Base-by-base conservation (phyloP, 2,113 vertebrate genomes). In the Falcunculus frontatus region DNA sequence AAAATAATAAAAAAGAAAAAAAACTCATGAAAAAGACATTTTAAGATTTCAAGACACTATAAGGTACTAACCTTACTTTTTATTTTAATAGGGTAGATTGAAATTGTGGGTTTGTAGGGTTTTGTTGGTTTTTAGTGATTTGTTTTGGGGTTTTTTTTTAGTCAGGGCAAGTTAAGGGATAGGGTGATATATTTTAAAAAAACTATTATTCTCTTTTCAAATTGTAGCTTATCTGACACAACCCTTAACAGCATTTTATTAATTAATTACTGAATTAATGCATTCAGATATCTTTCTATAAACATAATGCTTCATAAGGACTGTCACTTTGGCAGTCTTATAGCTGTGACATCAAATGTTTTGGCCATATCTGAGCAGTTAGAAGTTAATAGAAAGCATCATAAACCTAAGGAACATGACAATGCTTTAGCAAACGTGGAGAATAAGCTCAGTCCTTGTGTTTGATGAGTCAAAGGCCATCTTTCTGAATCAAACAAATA, bases 111-210 rank as follows among this genome's bases (percentile, higher is more conserved):
- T 83, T 67, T 62, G 13, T 44, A 11, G 1, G 3, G 1, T 17
- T 74, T 64, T 64, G 4, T 22, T 67, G 9, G 18, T 16, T 57
- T 84, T 15, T 12, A 2, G 3, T 23, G 13, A 4, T 15, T 59
- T 67, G 6, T 4, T 67, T 25, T 18, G 33, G 1, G 0, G 0
- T 13, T 16, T 41, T 56, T 39, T 56, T 41, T 74, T 33, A 15
- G 5, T n/a, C 8, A 1, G 8, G 6, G 3, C 2, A 29, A 29
- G 3, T 32, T 12, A 27, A 5, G 6, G 7, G 3, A 3, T 42
- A 10, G 2, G 9, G 5, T 6, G 6, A 1, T 39, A 33, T 21
- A 55, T 67, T 69, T 33, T 15, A 44, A 30, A 59, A 42, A 44
- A n/a, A 13, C 4, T 2, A 4, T 64, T 89, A 89, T 52, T 72